Evolutionary conservation across 2,113 vertebrate species (phyloP).

Genomic region (Tyrannus savana): DNA sequence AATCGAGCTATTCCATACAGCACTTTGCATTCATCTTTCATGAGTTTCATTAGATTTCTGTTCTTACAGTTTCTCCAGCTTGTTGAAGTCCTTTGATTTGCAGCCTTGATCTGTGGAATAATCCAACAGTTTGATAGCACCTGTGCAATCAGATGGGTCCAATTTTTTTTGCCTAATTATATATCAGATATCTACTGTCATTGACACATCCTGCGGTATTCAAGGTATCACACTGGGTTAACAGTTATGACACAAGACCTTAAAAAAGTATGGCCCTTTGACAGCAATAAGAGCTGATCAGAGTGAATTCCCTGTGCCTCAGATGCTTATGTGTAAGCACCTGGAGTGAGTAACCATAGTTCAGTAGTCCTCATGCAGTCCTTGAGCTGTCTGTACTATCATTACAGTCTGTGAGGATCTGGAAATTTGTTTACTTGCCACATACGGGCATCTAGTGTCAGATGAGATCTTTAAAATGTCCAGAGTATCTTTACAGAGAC

Average conservation of each 20-base stretch:
- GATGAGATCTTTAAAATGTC: background rate
- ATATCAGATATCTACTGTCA: background rate
- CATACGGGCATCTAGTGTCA: background rate
- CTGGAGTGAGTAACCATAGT: background rate
- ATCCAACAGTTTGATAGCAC: background rate
- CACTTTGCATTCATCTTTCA: background rate
- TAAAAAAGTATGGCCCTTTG: background rate
- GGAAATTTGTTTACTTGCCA: background rate
- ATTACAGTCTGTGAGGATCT: background rate
- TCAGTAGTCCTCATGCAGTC: background rate
- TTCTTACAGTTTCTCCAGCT: background rate
- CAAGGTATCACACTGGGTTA: background rate
- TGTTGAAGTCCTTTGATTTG: background rate
- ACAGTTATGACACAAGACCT: background rate
- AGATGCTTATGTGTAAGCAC: background rate
- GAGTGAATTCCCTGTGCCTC: background rate
- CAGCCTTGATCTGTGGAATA: background rate
- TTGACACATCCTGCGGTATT: background rate
- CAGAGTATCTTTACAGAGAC: background rate
- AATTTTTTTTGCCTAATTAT: background rate
- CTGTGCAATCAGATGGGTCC: background rate
- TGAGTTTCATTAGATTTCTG: background rate
- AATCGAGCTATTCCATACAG: fast-evolving
- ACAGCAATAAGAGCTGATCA: background rate
- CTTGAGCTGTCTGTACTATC: background rate